These are phyloP conservation scores for Tridacna gigas DNA, from an alignment of 2,888 invertebrate species.

Conservation along the genomic window DNA sequence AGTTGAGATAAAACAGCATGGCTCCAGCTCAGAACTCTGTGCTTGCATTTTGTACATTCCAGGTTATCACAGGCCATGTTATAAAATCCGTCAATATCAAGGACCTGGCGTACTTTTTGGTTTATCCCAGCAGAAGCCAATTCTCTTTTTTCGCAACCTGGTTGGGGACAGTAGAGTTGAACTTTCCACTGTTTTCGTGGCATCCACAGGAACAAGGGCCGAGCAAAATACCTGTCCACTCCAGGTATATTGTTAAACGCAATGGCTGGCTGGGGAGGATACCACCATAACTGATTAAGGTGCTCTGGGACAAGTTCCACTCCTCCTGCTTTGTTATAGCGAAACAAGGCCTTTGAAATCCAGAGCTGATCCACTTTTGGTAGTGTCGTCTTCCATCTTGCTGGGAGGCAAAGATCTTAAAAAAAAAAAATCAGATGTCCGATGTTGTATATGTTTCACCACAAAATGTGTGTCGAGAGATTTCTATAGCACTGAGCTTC, in stretches of 20 bases:
- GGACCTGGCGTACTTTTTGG: background rate
- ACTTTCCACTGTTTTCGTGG: constrained; percentile 52
- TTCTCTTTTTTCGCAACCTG: constrained; percentile 18
- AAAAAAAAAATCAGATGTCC: too few species aligned
- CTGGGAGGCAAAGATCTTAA: constrained; percentile 1
- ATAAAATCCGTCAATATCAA: too few species aligned
- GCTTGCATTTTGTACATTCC: too few species aligned
- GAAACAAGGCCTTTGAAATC: constrained; percentile 53
- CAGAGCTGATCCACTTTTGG: constrained; percentile 50
- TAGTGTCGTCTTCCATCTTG: constrained; percentile 41
- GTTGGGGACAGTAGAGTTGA: constrained; percentile 46
- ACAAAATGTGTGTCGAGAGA: constrained; percentile 11
- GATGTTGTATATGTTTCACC: constrained; percentile 20
- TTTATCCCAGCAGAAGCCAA: constrained; percentile 59
- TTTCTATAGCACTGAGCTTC: too few species aligned
- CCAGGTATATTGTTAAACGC: constrained; percentile 24
- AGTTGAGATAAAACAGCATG: too few species aligned
- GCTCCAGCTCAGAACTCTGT: too few species aligned
- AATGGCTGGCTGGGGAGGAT: constrained; percentile 59
- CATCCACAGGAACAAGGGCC: constrained; percentile 57
- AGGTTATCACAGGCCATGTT: too few species aligned
- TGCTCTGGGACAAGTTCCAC: too few species aligned
- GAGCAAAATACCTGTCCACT: constrained; percentile 59
- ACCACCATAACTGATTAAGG: too few species aligned
- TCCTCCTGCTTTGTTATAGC: background rate